phyloP scores from a whole-genome alignment of 2,888 invertebrate genomes.

The Campaea margaritaria region DNA sequence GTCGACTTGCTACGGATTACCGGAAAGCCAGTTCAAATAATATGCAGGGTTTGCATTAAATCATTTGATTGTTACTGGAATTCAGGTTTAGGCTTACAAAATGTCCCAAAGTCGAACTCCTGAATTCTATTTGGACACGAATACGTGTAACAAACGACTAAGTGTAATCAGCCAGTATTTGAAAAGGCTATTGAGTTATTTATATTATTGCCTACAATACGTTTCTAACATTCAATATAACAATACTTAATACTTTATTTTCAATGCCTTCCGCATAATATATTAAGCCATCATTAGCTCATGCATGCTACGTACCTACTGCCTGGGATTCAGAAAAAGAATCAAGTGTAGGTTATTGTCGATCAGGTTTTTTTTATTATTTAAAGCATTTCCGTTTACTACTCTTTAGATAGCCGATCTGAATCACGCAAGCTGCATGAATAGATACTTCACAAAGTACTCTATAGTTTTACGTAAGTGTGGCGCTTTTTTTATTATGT shows the following conservation, averaged over 20 bases:
- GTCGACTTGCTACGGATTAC: too few relatives aligned
- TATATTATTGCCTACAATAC: neutral
- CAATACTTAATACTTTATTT: neutral
- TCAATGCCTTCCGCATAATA: slow-evolving; percentile 2
- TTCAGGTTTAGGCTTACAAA: too few relatives aligned
- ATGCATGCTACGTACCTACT: too few relatives aligned
- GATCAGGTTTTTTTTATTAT: slow-evolving; percentile 39
- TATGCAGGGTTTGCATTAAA: too few relatives aligned
- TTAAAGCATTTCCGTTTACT: slow-evolving; percentile 70
- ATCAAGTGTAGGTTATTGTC: slow-evolving; percentile 9
- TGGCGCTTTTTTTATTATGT: slow-evolving; percentile 47
- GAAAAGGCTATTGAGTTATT: neutral
- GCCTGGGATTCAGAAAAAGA: too few relatives aligned
- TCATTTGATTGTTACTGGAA: too few relatives aligned
- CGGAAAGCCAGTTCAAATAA: too few relatives aligned
- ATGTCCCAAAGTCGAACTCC: too few relatives aligned
- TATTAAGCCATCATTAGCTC: slow-evolving; percentile 8
- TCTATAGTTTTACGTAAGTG: slow-evolving; percentile 64
- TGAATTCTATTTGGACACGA: too few relatives aligned
- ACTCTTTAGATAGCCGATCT: slow-evolving; percentile 68
- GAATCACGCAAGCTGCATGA: slow-evolving; percentile 77
- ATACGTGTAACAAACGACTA: too few relatives aligned
- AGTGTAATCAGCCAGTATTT: too few relatives aligned
- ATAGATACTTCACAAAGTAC: slow-evolving; percentile 63
- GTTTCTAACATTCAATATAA: neutral